A percentile compares a stretch with the other conserved stretches of the same genome.
phyloP scores from a whole-genome alignment of 2,113 vertebrate species.

The Felis catus region DNA sequence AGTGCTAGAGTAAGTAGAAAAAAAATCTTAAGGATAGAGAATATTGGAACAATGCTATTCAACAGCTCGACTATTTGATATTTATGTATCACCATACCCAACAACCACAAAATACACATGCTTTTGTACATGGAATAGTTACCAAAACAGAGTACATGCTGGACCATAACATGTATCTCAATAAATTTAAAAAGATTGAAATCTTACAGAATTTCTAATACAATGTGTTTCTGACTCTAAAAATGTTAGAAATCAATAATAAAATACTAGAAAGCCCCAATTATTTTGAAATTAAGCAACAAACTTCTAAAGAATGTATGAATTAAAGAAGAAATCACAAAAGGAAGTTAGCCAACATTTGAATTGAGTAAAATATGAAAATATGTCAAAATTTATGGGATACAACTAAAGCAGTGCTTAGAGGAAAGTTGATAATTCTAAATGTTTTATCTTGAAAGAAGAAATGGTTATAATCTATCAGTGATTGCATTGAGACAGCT shows the following conservation, averaged over 20 bases:
- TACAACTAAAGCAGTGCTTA: no score
- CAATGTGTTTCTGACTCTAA: not conserved
- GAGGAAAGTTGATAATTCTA: not conserved
- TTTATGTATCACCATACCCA: not conserved
- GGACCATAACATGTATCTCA: not conserved
- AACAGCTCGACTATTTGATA: not conserved
- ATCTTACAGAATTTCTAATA: not conserved
- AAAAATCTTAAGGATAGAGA: not conserved
- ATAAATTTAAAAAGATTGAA: not conserved
- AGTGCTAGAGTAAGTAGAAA: not conserved
- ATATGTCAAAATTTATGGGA: no score
- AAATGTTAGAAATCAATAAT: not conserved
- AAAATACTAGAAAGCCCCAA: not conserved
- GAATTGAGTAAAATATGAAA: not conserved
- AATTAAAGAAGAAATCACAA: not conserved
- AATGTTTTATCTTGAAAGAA: not conserved
- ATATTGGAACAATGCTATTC: not conserved
- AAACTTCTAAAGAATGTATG: not conserved
- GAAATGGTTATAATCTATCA: not conserved
- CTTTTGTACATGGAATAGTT: not conserved
- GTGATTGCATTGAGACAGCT: not conserved
- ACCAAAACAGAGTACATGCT: not conserved
- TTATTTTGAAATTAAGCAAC: not conserved
- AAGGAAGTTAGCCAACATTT: not conserved
- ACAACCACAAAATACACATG: not conserved